Conservation (phyloP, 92 coral and sea anemone species). For the Zoanthus sociatus region DNA sequence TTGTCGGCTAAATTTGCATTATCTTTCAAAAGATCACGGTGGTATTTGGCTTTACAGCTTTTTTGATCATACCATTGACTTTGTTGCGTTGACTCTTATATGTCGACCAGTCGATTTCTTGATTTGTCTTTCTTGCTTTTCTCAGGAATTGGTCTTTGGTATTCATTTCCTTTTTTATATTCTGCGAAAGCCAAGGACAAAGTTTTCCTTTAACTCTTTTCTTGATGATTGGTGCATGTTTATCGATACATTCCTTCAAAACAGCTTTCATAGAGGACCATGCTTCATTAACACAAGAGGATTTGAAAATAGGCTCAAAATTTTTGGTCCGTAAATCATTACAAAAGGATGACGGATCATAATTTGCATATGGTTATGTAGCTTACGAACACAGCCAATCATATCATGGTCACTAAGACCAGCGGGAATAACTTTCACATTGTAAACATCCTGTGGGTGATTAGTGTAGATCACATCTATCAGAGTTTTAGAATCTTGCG, state of each 20-base stretch:
- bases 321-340: constrained; percentile 11
- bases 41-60: background rate
- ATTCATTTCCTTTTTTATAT: background rate
- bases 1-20: background rate
- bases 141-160: background rate
- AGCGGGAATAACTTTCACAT: too few relatives aligned
- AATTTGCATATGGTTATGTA: constrained; percentile 38
- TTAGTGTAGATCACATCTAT: background rate
- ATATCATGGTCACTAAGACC: constrained; percentile 40
- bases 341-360: constrained; percentile 24
- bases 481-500: too few relatives aligned
- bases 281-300: background rate
- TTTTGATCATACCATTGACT: background rate
- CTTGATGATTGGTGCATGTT: too few relatives aligned
- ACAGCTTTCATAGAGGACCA: too few relatives aligned
- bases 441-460: constrained; percentile 21
- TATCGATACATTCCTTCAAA: too few relatives aligned
- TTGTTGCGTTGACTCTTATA: background rate
- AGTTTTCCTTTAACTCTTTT: too few relatives aligned
- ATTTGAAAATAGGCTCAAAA: background rate
- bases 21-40: background rate
- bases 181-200: too few relatives aligned
- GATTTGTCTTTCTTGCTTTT: constrained; percentile 2
- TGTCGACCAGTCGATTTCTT: background rate
- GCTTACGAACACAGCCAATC: constrained; percentile 40